Evolutionary conservation across 2,797 vertebrate genomes (phyloP).

Genomic region (Phalanger gymnotis): DNA sequence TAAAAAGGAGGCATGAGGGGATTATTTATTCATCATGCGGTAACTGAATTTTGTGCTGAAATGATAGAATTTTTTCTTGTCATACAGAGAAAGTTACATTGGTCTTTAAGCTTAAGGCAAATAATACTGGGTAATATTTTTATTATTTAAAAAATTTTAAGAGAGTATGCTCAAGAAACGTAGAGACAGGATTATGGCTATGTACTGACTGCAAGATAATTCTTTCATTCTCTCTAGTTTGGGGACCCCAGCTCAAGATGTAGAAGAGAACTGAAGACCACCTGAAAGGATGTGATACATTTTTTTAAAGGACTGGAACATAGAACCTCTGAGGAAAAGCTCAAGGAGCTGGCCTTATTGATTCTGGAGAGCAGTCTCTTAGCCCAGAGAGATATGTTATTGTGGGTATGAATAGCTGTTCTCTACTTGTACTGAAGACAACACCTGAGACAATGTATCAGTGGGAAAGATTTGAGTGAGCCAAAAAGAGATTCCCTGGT

Average conservation of each 20-base stretch:
- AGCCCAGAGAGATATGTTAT: neutral
- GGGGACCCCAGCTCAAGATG: neutral
- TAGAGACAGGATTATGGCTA: neutral
- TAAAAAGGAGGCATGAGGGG: neutral
- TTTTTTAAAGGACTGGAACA: constrained; percentile 1
- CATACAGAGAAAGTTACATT: neutral
- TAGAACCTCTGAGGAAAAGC: constrained; percentile 8
- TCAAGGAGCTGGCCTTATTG: neutral
- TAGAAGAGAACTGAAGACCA: neutral
- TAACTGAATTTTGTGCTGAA: neutral
- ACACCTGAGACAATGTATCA: neutral
- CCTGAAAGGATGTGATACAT: neutral
- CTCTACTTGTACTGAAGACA: neutral
- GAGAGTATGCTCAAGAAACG: neutral
- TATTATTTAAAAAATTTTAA: neutral
- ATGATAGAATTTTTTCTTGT: neutral
- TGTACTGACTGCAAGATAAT: neutral
- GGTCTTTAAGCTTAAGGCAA: neutral
- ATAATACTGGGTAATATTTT: neutral
- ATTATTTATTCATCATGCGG: neutral
- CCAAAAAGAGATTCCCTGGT: neutral
- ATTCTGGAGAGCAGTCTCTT: neutral
- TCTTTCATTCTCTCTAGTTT: neutral
- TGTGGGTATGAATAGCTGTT: neutral
- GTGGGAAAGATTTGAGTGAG: neutral